Conservation (phyloP, 2,797 vertebrate species). For the Falco berigora region DNA sequence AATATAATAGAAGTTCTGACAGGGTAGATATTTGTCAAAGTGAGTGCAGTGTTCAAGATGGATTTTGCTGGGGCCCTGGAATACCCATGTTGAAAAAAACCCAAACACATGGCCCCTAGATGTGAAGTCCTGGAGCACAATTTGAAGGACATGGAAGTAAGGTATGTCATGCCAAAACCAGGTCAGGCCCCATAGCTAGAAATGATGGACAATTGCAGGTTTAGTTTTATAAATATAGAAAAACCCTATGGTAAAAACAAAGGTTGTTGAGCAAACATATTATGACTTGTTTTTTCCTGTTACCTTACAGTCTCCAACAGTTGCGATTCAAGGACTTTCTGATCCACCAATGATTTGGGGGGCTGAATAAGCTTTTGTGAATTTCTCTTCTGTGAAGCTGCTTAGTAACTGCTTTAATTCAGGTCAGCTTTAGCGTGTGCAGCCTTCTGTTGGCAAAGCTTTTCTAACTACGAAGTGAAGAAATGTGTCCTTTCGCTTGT, state of each 20-base stretch:
- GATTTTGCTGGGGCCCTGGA: neutral
- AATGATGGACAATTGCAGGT: neutral
- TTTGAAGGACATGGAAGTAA: neutral
- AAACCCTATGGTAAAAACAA: neutral
- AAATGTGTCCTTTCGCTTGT: neutral
- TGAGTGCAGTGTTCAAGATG: neutral
- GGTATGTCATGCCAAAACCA: neutral
- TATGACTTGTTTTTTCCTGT: neutral
- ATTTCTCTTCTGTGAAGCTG: neutral
- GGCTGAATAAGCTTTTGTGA: neutral
- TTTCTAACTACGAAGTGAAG: neutral
- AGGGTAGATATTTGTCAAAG: neutral
- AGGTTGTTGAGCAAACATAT: neutral
- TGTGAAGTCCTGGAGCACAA: neutral
- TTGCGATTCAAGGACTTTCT: neutral
- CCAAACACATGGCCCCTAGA: neutral
- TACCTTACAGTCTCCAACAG: neutral
- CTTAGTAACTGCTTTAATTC: neutral
- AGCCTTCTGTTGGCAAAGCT: neutral
- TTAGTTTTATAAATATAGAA: neutral
- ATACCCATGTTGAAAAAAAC: neutral
- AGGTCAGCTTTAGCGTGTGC: neutral
- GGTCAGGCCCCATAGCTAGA: neutral
- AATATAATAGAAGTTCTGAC: neutral
- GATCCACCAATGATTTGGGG: neutral